Evolutionary conservation across 1,140 invertebrate species (phyloP), one percentile per base, ranked within the genome.

Genomic region (Chelonus insularis): DNA sequence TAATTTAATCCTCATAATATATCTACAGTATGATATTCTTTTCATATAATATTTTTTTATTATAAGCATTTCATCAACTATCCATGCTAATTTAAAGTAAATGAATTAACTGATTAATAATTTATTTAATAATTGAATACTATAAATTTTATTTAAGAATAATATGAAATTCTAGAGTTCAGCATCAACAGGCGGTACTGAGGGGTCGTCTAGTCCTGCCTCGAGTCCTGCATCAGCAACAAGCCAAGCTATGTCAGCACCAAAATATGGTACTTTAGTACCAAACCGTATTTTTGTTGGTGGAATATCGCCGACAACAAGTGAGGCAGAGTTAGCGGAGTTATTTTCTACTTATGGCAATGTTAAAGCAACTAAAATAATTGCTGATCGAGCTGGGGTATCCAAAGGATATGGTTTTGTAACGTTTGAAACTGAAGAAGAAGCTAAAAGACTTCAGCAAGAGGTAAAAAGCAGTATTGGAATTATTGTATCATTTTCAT

Each of bases 401-500:
- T 96, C 95, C 34, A 96, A 96, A 83, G 95, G 95, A 45, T 96
- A 95, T 71, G 94, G 93, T 3, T 96, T 98, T 83, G 93, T 98
- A 41, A 98, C 96, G 11, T 98, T 97, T 82, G 94, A 94, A 82
- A 92, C 89, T 41, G 92, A 94, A 77, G 91, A 94, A 72, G 93
- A 95, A 81, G 93, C 93, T 1, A 90, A 91, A 73, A 84, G 88
- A 74, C 82, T 89, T 62, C 85, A 88, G 61, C 82, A 86, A 63
- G 87, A 89, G 76, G 86, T 86, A 71, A 18, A 2, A 54, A n/a
- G n/a, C n/a, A n/a, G n/a, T n/a, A n/a, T n/a, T n/a, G n/a, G n/a
- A n/a, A n/a, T n/a, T n/a, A n/a, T n/a, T n/a, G n/a, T n/a, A n/a
- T n/a, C n/a, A n/a, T n/a, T n/a, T n/a, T n/a, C n/a, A n/a, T n/a